A percentile compares a stretch with the other conserved stretches of the same genome.
Conservation (phyloP, 2,797 vertebrate genomes). For the Ispidina lecontei region DNA sequence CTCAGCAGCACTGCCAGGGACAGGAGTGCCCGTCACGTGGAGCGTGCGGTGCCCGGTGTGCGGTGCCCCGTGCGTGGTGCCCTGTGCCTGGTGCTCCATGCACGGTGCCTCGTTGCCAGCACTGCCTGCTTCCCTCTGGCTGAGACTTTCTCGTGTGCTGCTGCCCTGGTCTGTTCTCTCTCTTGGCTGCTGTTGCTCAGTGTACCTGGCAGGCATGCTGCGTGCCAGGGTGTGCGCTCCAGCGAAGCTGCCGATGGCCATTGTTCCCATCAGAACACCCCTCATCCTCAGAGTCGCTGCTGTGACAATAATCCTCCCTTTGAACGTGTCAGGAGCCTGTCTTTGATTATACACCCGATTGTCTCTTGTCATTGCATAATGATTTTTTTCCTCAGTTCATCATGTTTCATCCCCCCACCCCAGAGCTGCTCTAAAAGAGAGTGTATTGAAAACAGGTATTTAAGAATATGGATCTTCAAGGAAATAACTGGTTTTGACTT, state of each 20-base stretch:
- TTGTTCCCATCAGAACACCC: conserved; percentile 7
- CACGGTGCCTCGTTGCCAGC: background rate
- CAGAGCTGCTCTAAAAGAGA: background rate
- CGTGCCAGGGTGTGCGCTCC: background rate
- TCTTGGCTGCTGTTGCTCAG: background rate
- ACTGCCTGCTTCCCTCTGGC: background rate
- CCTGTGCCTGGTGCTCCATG: too few relatives aligned
- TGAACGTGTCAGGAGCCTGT: conserved; percentile 42
- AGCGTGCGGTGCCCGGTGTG: background rate
- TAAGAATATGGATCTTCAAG: conserved; percentile 38
- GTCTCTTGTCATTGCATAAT: conserved; percentile 49
- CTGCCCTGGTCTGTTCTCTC: background rate
- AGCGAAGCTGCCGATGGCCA: conserved; percentile 14
- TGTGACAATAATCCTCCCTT: conserved; percentile 41
- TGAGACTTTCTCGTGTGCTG: background rate
- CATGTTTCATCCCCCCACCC: background rate
- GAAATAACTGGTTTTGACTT: conserved; percentile 48
- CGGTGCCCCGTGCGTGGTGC: too few relatives aligned
- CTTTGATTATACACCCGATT: conserved; percentile 48
- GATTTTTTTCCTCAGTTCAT: background rate
- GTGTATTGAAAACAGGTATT: conserved; percentile 40
- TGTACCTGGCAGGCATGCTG: background rate
- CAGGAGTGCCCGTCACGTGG: too few relatives aligned
- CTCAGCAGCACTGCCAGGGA: too few relatives aligned
- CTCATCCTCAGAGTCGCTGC: conserved; percentile 15